Percentiles rank a stretch among this genome's conserved stretches.
These are phyloP conservation scores for Chlorops oryzae DNA, from an alignment of 1,140 invertebrate genomes.

Conservation along the genomic window DNA sequence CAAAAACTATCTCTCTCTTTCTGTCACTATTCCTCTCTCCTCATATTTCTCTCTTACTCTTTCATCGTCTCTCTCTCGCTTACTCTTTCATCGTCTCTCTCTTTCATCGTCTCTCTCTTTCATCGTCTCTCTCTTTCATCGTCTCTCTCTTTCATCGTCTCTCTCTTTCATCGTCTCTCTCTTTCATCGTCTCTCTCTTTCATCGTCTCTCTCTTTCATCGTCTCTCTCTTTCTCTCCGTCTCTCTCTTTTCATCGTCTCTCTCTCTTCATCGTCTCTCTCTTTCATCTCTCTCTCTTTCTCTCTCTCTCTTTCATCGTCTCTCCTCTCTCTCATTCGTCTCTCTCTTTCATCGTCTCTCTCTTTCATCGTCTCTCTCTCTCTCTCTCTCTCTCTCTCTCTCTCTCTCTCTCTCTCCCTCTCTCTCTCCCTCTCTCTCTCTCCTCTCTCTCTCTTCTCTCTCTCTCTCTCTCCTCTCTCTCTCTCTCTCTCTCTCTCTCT, in stretches of 20 bases:
- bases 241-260: constrained; percentile 8
- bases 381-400: constrained; percentile 19
- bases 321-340: too few relatives aligned
- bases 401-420: constrained; percentile 5
- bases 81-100: too few relatives aligned
- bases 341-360: constrained; percentile 17
- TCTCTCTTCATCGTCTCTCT: constrained; percentile 14
- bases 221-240: constrained; percentile 20
- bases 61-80: too few relatives aligned
- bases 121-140: too few relatives aligned
- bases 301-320: constrained; percentile 12
- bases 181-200: too few relatives aligned
- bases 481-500: constrained; percentile 6
- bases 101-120: too few relatives aligned
- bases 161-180: too few relatives aligned
- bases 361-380: neutral
- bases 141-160: too few relatives aligned
- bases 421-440: neutral
- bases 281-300: constrained; percentile 3
- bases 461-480: neutral
- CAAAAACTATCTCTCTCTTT: too few relatives aligned
- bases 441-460: neutral
- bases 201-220: constrained; percentile 37
- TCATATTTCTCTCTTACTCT: too few relatives aligned
- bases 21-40: too few relatives aligned